A percentile compares a stretch with the other conserved stretches of the same genome.
Conservation (phyloP, 2,888 invertebrate species). For the Heliconius ismenius region DNA sequence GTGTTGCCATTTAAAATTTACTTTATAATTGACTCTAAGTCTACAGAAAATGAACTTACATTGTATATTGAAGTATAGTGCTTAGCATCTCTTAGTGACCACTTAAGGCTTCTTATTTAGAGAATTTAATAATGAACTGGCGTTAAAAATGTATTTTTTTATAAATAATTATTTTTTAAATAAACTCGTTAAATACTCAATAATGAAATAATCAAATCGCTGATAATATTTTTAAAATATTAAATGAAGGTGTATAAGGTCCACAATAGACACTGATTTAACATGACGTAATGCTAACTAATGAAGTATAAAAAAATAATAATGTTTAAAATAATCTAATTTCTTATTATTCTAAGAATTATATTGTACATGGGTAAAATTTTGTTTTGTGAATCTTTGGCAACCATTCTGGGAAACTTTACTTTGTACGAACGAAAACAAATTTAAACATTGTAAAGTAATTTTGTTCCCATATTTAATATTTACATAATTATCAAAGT, state of each 20-base stretch:
- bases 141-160: not conserved
- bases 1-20: conserved; percentile 36
- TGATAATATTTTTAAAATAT: not conserved
- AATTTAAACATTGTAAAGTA: conserved; percentile 20
- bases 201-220: not conserved
- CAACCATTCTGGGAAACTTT: conserved; percentile 18
- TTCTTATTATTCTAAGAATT: conserved; percentile 8
- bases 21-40: conserved; percentile 59
- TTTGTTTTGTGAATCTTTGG: conserved; percentile 5
- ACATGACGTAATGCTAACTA: not conserved
- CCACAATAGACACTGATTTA: not conserved
- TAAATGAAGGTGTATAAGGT: not conserved
- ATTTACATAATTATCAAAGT: conserved; percentile 49
- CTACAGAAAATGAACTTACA: conserved; percentile 47
- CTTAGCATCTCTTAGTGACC: conserved; percentile 26
- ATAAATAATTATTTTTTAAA: not conserved
- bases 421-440: not conserved
- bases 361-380: not conserved
- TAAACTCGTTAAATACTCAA: not conserved
- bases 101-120: conserved; percentile 14
- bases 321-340: not conserved
- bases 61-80: conserved; percentile 27
- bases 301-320: not conserved
- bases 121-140: not conserved
- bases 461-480: conserved; percentile 60